Base-by-base conservation (phyloP, 2,888 invertebrate species). In the Pantelozetes paolii region DNA sequence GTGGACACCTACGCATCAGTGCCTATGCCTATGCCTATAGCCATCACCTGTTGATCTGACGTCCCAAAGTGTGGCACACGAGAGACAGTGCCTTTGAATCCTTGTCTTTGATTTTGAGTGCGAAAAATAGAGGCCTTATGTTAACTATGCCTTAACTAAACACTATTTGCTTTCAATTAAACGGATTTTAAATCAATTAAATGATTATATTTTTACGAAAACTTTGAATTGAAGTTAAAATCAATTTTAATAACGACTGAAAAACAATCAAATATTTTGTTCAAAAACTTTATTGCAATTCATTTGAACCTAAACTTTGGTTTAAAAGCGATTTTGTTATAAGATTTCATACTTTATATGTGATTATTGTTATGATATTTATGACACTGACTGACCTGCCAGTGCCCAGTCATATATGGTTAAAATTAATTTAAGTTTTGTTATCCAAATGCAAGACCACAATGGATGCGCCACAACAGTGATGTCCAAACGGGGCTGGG, bases 401-500 rank as follows among this genome's bases (percentile, higher is more conserved):
- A 23, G 2, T 54, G 54, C 9, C 13, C 23, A 11, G 23, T 18
- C 20, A 30, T 62, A 18, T 62, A 62, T 62, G 59, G 18, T 62
- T 62, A 62, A 30, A 62, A 62, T 32, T 30, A 62, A 62, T 30
- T 26, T 62, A 30, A 20, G 11, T 62, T 15, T 62, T 62, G 59
- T 62, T 62, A 30, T 62, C 2, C n/a, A n/a, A n/a, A 62, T 62
- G 59, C 59, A 62, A 62, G 59, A 62, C 59, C 59, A 62, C 30
- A 62, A 62, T 62, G 59, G 59, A 62, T 62, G 59, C 59, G 59
- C 59, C 32, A 62, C 59, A 30, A 62, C 59, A 62, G 59, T 62
- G 59, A 62, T 62, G 59, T 62, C 59, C 59, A 62, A 62, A 62
- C 59, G 59, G 28, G 59, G 59, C 59, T 62, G 59, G 59, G 59